Percentiles rank a stretch among this genome's conserved stretches.
These are phyloP conservation scores for Eupsilia transversa DNA, from an alignment of 2,888 invertebrate genomes.

Conservation along the genomic window DNA sequence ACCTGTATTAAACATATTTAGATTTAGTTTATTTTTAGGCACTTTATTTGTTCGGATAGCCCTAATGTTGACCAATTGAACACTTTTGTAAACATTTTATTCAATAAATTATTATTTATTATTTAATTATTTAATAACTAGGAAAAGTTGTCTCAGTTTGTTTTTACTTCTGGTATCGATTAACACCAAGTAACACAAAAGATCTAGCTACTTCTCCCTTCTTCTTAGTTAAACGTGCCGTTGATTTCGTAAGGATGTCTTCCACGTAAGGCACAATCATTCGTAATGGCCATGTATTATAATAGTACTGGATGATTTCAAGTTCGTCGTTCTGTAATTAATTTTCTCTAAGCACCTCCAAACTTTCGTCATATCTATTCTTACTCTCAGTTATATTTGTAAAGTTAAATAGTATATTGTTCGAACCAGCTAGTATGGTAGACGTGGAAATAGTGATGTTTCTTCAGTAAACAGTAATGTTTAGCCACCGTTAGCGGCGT, in stretches of 20 bases:
- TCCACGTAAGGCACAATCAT: neutral
- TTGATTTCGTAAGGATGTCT: neutral
- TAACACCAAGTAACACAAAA: neutral
- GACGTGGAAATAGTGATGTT: conserved; percentile 50
- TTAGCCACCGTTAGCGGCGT: conserved; percentile 52
- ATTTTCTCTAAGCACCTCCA: neutral
- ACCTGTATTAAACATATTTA: too few relatives aligned
- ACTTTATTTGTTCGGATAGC: too few relatives aligned
- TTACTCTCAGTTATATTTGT: conserved; percentile 3
- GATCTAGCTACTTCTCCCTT: too few relatives aligned
- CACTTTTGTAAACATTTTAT: too few relatives aligned
- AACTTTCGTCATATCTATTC: neutral
- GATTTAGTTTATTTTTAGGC: too few relatives aligned
- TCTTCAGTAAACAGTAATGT: conserved; percentile 59
- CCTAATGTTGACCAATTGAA: too few relatives aligned
- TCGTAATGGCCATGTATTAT: neutral
- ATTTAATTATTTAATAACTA: too few relatives aligned
- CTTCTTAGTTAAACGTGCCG: too few relatives aligned
- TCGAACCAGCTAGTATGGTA: neutral
- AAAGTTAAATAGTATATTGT: conserved; percentile 31
- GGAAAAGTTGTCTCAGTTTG: neutral
- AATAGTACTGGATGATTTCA: too few relatives aligned
- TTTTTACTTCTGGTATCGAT: neutral
- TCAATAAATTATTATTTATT: too few relatives aligned
- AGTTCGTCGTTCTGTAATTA: neutral